These are phyloP conservation scores for Teinopalpus imperialis DNA, from an alignment of 2,888 invertebrate species.

Conservation along the genomic window DNA sequence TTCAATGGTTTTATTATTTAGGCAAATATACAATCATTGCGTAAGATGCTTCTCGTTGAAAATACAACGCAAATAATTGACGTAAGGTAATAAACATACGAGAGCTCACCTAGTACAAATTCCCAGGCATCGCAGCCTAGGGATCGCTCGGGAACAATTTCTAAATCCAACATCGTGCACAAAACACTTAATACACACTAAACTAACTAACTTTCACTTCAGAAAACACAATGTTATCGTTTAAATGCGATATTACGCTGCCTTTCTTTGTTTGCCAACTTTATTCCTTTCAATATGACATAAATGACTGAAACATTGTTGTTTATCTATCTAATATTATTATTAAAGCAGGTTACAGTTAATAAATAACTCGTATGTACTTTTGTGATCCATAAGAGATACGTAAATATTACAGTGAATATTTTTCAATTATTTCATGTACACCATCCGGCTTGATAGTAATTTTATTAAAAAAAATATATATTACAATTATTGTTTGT, in stretches of 20 bases:
- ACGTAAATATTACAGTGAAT: too few species aligned
- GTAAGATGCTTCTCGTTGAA: slow-evolving; percentile 63
- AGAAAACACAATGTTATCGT: slow-evolving; percentile 61
- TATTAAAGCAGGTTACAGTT: too few species aligned
- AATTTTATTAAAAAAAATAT: too few species aligned
- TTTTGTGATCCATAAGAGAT: too few species aligned
- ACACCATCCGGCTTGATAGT: too few species aligned
- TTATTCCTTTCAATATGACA: too few species aligned
- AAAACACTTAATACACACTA: slow-evolving; percentile 92
- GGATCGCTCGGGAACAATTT: slow-evolving; percentile 97
- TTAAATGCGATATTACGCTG: slow-evolving; percentile 73
- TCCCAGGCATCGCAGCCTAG: slow-evolving; percentile 99
- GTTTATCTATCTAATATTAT: too few species aligned
- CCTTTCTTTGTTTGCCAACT: slow-evolving; percentile 82
- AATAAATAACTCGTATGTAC: too few species aligned
- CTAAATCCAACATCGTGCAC: slow-evolving; percentile 95
- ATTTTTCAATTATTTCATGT: too few species aligned
- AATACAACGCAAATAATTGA: slow-evolving; percentile 80
- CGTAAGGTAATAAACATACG: slow-evolving; percentile 71
- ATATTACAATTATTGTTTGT: too few species aligned
- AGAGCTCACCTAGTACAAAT: slow-evolving; percentile 94
- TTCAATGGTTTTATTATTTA: slow-evolving; percentile 22
- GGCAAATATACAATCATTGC: slow-evolving; percentile 57
- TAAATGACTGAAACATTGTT: too few species aligned
- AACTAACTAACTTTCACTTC: slow-evolving; percentile 73